phyloP scores from a whole-genome alignment of 2,888 invertebrate genomes.

The Drosophila buzzatii region DNA sequence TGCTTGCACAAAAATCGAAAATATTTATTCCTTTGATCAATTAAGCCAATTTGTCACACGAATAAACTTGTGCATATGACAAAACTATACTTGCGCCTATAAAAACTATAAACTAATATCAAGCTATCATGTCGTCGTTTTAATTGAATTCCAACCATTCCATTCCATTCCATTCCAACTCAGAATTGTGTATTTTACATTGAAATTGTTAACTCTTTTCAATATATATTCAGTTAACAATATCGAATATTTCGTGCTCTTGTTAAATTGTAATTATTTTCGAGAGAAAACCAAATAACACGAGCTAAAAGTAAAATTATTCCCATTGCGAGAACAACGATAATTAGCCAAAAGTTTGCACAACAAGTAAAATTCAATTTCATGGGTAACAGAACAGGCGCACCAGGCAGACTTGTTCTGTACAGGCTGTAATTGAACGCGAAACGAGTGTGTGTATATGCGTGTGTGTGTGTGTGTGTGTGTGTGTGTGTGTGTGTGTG shows the following conservation, averaged over 20 bases:
- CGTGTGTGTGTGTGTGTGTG: not conserved
- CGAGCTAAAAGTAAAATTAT: not conserved
- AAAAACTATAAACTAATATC: too few species aligned
- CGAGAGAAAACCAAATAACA: not conserved
- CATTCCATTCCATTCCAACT: too few species aligned
- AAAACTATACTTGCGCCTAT: too few species aligned
- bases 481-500: conserved; percentile 3
- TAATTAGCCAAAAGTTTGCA: conserved; percentile 7
- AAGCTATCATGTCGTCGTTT: too few species aligned
- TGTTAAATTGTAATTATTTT: not conserved
- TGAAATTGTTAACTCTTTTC: not conserved
- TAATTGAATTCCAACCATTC: too few species aligned
- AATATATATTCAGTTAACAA: not conserved
- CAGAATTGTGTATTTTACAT: not conserved
- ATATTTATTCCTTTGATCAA: too few species aligned
- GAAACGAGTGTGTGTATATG: conserved; percentile 32
- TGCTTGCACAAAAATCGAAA: too few species aligned
- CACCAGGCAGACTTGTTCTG: not conserved
- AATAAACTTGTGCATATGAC: too few species aligned
- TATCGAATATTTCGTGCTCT: not conserved
- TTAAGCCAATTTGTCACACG: too few species aligned
- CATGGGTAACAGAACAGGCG: not conserved
- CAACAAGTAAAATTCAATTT: conserved; percentile 29
- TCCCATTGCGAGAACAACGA: not conserved
- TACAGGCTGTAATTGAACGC: conserved; percentile 41